Base-by-base conservation (phyloP, 2,888 invertebrate genomes). In the Agrotis exclamationis region DNA sequence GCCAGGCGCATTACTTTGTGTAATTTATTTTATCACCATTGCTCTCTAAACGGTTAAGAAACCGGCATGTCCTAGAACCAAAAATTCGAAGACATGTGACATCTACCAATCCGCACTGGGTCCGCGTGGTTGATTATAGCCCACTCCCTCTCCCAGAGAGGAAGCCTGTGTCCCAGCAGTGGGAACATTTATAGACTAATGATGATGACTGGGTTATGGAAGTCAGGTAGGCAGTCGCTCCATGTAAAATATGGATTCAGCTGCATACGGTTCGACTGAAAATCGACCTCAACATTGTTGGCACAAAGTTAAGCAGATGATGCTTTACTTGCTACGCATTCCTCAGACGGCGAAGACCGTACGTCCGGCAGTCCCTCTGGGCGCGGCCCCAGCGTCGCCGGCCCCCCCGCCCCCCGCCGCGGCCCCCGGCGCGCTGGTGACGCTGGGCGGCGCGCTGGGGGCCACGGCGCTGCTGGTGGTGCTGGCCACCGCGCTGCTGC, bases 391-490 rank as follows among this genome's bases (percentile, higher is more conserved):
- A 39, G 83, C 87, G 0, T 87, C 88, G 28, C 88, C 89, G 13
- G 87, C 87, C 56, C 85, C 78, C 76, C 70, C 76, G 76, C 85
- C 84, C 20, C 65, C 4, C 91, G 28, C 89, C 6, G 22, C 68
- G 2, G 77, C 90, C 58, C 90, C 92, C 0, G 92, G 91, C 47
- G 92, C 95, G 51, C 89, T 95, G 65, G 90, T 95, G 53, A 94
- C 95, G 11, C 96, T 95, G 6, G 96, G 94, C 33, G 95, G 96
- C 4, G 94, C 94, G 50, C 87, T 93, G 28, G 96, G 94, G 0
- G 95, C 93, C 2, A 90, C 93, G 0, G 93, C 93, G 1, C 76
- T 96, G 57, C 82, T 95, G 22, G 88, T 93, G 16, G 84, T 94
- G 48, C 89, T 94, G 6, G 92, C 89, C 0, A 90, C 91, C 11